Base-by-base conservation (phyloP, 2,797 vertebrate genomes). In the Antennarius maculatus region DNA sequence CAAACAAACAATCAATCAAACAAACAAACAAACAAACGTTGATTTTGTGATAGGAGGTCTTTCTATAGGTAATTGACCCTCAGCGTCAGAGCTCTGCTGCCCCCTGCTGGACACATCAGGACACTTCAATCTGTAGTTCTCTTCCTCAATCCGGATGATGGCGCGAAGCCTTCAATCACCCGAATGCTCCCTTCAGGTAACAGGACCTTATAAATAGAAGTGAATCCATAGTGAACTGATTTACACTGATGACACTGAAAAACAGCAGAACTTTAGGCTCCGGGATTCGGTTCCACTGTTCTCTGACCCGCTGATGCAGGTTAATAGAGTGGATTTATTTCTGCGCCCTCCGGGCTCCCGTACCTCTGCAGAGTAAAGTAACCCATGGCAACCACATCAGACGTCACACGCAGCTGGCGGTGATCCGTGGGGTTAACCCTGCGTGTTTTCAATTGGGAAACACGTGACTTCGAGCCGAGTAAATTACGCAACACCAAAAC, bases 31-130 rank as follows among this genome's bases (percentile, higher is more conserved):
- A 23, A 23, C 23, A 23, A 23, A 23, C 23, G 23, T 23, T 23
- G 23, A 23, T 23, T 23, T 23, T 23, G 23, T 23, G 23, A 23
- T 23, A 23, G 23, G 23, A 23, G 23, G 23, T 23, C 23, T 23
- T 23, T 23, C 23, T 23, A 23, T 23, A 1, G 23, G 23, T 1
- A 23, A 23, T 15, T 56, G 3, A 49, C 61, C 34, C 42, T n/a
- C 71, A 95, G 93, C 64, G 70, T 14, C 93, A 94, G 91, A 54
- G 93, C 94, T 49, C 23, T 90, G 72, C 67, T 92, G 41, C 91
- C 93, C 3, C 71, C 88, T 71, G 37, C 55, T 51, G 90, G 88
- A 39, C 80, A 87, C 72, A 11, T 15, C 34, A 69, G 72, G 43
- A 72, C 82, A 7, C 88, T 91, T 4, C 91, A 92, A 83, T 92